Evolutionary conservation across 2,888 invertebrate species (phyloP).

Genomic region (Callyntrura sp.): DNA sequence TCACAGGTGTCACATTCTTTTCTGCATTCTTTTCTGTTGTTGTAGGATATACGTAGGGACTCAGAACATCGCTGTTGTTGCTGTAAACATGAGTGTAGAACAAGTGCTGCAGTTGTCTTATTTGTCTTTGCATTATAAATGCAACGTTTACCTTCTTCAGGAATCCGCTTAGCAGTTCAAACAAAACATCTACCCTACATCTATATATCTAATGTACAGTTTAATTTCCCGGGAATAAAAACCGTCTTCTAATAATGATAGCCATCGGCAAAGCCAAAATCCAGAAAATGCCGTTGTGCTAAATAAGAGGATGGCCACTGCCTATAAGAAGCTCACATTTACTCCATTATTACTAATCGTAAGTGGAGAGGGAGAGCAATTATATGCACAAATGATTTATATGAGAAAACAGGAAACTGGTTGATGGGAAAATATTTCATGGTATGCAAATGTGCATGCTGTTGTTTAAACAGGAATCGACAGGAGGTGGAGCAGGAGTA

Average conservation of each 20-base stretch:
- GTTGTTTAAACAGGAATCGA: slow-evolving; percentile 29
- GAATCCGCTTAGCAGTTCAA: neutral
- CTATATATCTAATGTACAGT: slow-evolving; percentile 2
- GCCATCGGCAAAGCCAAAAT: slow-evolving; percentile 5
- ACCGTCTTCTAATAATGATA: neutral
- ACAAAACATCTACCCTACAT: neutral
- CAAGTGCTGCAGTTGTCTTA: neutral
- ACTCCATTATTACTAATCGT: neutral
- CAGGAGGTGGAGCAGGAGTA: neutral
- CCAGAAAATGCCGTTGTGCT: slow-evolving; percentile 2
- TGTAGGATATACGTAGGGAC: neutral
- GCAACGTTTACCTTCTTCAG: neutral
- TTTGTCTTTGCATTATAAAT: neutral
- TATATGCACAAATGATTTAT: neutral
- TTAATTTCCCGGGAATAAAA: slow-evolving; percentile 11
- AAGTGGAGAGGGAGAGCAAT: neutral
- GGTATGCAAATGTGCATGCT: neutral
- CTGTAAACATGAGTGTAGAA: neutral
- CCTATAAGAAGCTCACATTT: neutral
- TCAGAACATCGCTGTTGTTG: too few relatives aligned
- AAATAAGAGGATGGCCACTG: neutral
- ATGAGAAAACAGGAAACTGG: slow-evolving; percentile 45
- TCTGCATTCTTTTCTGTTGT: neutral
- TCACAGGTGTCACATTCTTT: slow-evolving; percentile 29
- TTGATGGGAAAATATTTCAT: slow-evolving; percentile 40